phyloP scores from a whole-genome alignment of 2,113 vertebrate genomes.

The Pycnonotus jocosus region DNA sequence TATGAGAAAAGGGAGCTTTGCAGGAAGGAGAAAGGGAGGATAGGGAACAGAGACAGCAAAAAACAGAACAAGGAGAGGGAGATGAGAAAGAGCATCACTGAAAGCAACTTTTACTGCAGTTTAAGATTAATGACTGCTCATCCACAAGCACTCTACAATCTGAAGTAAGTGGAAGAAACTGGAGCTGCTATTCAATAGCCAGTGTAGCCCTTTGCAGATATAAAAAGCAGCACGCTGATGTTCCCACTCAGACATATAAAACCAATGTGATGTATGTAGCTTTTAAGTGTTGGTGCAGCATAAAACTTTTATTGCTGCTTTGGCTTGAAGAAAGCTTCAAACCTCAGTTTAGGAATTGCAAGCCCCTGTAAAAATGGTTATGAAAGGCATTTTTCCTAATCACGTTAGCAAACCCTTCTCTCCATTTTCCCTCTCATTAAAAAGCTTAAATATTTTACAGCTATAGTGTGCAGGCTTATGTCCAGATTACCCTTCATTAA shows the following conservation, averaged over 20 bases:
- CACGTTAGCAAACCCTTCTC: constrained; percentile 36
- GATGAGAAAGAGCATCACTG: neutral
- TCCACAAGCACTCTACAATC: neutral
- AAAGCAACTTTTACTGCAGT: constrained; percentile 12
- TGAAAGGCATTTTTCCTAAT: constrained; percentile 56
- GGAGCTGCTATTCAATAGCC: constrained; percentile 47
- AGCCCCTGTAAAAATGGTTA: constrained; percentile 16
- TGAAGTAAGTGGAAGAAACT: constrained; percentile 35
- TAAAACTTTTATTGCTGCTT: constrained; percentile 56
- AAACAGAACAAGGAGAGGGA: neutral
- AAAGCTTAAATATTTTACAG: constrained; percentile 34
- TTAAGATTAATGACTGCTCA: constrained; percentile 42
- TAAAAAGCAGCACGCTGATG: constrained; percentile 31
- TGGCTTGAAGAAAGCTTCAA: constrained; percentile 41
- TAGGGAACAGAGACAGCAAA: neutral
- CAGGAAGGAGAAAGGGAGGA: neutral
- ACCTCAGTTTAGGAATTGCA: constrained; percentile 16
- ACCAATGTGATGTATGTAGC: constrained; percentile 49
- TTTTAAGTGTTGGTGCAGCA: constrained; percentile 36
- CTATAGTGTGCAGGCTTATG: neutral
- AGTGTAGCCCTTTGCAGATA: constrained; percentile 37
- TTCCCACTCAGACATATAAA: constrained; percentile 55
- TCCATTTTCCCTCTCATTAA: constrained; percentile 29
- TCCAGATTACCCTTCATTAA: constrained; percentile 40
- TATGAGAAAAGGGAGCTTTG: neutral